Evolutionary conservation across 1,140 invertebrate species (phyloP), one percentile per base, ranked within the genome.

Genomic region (Apolygus lucorum): DNA sequence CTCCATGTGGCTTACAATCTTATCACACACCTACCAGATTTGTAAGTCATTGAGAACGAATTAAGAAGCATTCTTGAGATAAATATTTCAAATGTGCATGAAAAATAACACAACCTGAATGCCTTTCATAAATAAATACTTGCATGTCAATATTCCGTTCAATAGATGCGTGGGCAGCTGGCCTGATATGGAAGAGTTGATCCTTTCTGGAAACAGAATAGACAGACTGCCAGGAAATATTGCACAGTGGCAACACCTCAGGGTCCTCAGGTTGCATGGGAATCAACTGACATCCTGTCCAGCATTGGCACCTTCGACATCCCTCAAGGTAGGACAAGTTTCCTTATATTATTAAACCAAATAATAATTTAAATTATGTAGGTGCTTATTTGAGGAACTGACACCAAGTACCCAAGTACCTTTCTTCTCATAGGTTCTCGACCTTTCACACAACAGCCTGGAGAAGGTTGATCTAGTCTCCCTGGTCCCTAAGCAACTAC

Each of bases 371-470:
- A n/a, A n/a, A n/a, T n/a, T n/a, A n/a, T n/a, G n/a, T n/a, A n/a
- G n/a, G n/a, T n/a, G n/a, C n/a, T n/a, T n/a, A n/a, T n/a, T n/a
- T n/a, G n/a, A n/a, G n/a, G n/a, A n/a, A n/a, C n/a, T n/a, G n/a
- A n/a, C n/a, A n/a, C n/a, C 34, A 42, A 42, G 34, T 42, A 42
- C 17, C 34, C 4, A 8, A 42, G 34, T 17, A 42, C 34, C 4
- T 42, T 42, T 42, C 28, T 68, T 72, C 28, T 72, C 74, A 25
- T 59, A 84, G 83, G 88, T 93, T 42, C 78, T 93, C 34, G 91
- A 93, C 81, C 81, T 93, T 68, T 90, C 91, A 0, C 90, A 93
- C 74, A 93, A 93, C 78, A 88, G 91, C 77, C 77, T 93, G 52
- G 89, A 91, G 75, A 84, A 85, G 68, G 83, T 93, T 54, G 90